Conservation (phyloP, 2,797 vertebrate species). For the Pteronotus mesoamericanus region DNA sequence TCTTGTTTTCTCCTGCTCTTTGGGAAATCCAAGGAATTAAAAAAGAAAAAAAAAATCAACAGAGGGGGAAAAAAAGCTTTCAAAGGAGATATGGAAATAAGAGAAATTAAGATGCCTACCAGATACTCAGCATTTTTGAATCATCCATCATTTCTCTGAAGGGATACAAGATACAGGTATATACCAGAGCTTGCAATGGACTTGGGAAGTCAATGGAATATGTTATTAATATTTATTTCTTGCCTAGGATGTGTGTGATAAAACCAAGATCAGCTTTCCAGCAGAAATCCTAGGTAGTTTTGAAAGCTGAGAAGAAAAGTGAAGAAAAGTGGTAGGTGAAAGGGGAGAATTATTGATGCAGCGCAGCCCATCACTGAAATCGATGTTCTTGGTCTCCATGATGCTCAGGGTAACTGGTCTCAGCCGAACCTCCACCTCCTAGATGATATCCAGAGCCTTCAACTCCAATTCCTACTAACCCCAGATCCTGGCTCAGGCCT, state of each 20-base stretch:
- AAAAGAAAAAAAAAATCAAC: neutral
- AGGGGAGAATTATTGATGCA: neutral
- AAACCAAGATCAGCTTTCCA: neutral
- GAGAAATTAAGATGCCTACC: conserved; percentile 16
- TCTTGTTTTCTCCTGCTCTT: conserved; percentile 52
- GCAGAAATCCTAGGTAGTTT: neutral
- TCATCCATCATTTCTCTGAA: conserved; percentile 22
- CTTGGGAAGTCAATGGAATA: neutral
- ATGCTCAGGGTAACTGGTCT: neutral
- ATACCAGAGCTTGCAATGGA: neutral
- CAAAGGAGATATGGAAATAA: neutral
- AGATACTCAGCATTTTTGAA: neutral
- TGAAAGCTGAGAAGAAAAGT: neutral
- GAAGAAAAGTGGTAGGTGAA: neutral
- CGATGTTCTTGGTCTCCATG: neutral
- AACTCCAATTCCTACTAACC: too few species aligned
- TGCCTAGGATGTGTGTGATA: neutral
- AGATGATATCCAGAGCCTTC: neutral
- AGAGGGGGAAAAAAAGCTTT: neutral
- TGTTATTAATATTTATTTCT: neutral
- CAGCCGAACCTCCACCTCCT: neutral
- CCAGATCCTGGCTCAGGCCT: neutral
- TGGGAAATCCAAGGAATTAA: conserved; percentile 10
- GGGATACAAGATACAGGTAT: neutral
- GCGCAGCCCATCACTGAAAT: neutral